A percentile compares a stretch with the other conserved stretches of the same genome.
Evolutionary conservation across 2,113 vertebrate species (phyloP).

Genomic region (Platanista minor): DNA sequence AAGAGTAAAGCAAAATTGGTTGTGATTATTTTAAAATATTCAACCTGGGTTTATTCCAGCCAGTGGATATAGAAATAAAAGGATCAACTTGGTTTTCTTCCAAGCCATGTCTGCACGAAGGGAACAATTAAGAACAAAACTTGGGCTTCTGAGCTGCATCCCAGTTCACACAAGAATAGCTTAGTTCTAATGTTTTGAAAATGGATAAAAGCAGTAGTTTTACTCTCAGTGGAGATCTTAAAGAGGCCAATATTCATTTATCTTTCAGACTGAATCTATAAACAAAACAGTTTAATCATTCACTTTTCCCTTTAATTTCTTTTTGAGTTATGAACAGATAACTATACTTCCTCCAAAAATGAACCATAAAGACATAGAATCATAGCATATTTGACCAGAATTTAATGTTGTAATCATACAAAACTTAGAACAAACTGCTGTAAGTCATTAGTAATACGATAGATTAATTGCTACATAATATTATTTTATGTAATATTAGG

Average conservation of each 20-base stretch:
- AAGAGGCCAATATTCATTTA: background rate
- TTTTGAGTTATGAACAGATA: background rate
- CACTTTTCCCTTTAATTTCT: background rate
- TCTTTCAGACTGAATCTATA: background rate
- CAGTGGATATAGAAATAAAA: constrained; percentile 48
- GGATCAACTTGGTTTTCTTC: constrained; percentile 44
- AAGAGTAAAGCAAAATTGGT: constrained; percentile 32
- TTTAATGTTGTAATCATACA: background rate
- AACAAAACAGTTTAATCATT: background rate
- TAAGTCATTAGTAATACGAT: background rate
- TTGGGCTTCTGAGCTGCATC: background rate
- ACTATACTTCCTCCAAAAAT: background rate
- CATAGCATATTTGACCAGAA: background rate
- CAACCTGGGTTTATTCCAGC: background rate
- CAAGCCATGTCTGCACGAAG: constrained; percentile 34
- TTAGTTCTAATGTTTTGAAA: constrained; percentile 51
- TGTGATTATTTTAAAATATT: constrained; percentile 62
- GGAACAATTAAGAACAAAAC: constrained; percentile 55
- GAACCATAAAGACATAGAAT: background rate
- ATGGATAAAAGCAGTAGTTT: constrained; percentile 4
- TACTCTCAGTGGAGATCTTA: background rate
- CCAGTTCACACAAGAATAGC: constrained; percentile 51
- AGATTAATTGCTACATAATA: background rate
- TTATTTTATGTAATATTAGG: background rate
- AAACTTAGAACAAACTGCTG: background rate